Conservation (phyloP, 2,888 invertebrate species). For the Rhimphoctona megacephalus region DNA sequence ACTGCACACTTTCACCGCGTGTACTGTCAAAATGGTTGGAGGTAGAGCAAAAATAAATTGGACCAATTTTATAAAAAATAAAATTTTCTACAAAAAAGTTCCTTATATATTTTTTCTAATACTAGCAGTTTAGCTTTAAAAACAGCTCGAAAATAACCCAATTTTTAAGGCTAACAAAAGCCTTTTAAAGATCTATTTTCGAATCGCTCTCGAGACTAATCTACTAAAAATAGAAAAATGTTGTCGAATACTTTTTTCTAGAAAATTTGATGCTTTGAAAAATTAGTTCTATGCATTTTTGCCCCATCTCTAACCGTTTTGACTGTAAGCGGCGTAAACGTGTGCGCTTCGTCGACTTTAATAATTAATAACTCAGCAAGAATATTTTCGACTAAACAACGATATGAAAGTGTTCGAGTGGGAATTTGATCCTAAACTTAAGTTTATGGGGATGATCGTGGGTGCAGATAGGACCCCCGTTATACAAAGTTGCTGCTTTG, state of each 20-base stretch:
- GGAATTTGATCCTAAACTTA: not conserved
- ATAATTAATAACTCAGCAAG: not conserved
- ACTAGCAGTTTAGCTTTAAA: not conserved
- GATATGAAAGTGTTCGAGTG: not conserved
- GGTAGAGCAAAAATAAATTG: not conserved
- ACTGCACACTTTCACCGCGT: not conserved
- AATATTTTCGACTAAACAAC: not conserved
- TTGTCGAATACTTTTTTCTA: not conserved
- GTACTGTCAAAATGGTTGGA: not conserved
- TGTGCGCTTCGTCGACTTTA: not conserved
- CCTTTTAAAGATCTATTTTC: not conserved
- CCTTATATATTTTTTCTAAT: not conserved
- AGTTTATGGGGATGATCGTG: not conserved
- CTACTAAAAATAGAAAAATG: not conserved
- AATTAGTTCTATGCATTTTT: not conserved
- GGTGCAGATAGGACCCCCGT: not conserved
- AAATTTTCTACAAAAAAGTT: not conserved
- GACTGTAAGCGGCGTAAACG: not conserved
- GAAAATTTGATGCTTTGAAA: not conserved
- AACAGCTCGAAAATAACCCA: not conserved
- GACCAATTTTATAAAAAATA: not conserved
- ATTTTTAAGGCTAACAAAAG: not conserved
- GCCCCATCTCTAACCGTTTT: not conserved
- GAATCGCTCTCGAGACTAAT: not conserved
- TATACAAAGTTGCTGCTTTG: conserved; percentile 34